phyloP scores from a whole-genome alignment of 2,797 vertebrate species.

The Odontamblyopus lacepedii region DNA sequence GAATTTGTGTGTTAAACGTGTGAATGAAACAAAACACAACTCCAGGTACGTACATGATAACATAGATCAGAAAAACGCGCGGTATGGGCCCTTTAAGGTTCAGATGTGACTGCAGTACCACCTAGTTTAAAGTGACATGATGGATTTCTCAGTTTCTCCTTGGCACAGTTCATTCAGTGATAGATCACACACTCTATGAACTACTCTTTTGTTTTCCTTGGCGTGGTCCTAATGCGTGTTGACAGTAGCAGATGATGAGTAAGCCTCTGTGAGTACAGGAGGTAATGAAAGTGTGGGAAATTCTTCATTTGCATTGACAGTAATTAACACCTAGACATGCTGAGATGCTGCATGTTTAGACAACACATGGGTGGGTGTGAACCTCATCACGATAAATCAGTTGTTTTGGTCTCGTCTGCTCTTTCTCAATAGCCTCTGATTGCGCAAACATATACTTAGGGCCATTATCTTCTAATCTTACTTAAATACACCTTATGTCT shows the following conservation, averaged over 20 bases:
- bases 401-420: conserved; percentile 26
- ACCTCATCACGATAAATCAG: conserved; percentile 47
- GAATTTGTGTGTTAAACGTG: no score
- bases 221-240: conserved; percentile 23
- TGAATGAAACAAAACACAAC: no score
- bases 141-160: neutral
- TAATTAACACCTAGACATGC: conserved; percentile 27
- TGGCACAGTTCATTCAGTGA: neutral
- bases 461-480: conserved; percentile 3
- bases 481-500: conserved; percentile 41
- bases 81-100: no score
- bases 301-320: conserved; percentile 19
- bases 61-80: no score
- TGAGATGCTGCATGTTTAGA: conserved; percentile 57
- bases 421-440: conserved; percentile 16
- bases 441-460: conserved; percentile 13
- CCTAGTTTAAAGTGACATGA: no score
- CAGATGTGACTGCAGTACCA: neutral
- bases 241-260: conserved; percentile 37
- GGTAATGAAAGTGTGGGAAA: conserved; percentile 33
- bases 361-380: conserved; percentile 60
- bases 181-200: neutral
- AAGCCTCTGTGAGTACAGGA: conserved; percentile 23
- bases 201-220: neutral
- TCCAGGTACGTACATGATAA: no score